Conservation (phyloP, 2,888 invertebrate species). For the Tachina fera region DNA sequence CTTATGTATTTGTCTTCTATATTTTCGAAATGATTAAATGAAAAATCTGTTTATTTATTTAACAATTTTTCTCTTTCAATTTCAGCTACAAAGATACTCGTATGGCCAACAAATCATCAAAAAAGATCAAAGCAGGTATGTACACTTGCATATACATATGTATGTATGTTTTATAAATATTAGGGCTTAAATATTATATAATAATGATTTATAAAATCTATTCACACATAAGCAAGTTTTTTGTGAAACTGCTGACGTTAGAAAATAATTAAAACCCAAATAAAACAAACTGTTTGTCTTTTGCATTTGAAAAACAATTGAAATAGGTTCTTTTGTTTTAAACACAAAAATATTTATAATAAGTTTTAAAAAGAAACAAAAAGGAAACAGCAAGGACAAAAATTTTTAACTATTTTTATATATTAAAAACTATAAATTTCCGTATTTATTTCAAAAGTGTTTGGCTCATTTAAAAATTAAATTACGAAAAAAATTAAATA, state of each 20-base stretch:
- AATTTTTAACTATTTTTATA: slow-evolving; percentile 22
- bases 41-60: too few species aligned
- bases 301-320: slow-evolving; percentile 43
- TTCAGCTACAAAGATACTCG: slow-evolving; percentile 50
- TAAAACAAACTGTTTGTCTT: slow-evolving; percentile 28
- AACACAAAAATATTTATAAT: slow-evolving; percentile 8
- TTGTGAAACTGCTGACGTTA: slow-evolving; percentile 15
- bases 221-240: neutral
- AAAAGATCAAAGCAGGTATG: slow-evolving; percentile 49
- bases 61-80: slow-evolving; percentile 34
- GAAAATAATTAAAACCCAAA: slow-evolving; percentile 48
- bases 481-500: slow-evolving; percentile 9
- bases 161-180: too few species aligned
- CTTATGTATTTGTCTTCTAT: too few species aligned
- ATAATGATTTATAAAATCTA: neutral
- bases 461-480: slow-evolving; percentile 61
- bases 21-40: too few species aligned
- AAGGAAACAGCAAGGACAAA: slow-evolving; percentile 52
- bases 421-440: slow-evolving; percentile 21
- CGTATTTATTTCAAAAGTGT: slow-evolving; percentile 18
- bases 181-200: neutral
- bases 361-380: neutral
- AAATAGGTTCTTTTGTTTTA: slow-evolving; percentile 49
- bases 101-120: slow-evolving; percentile 45
- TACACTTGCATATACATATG: neutral